These are phyloP conservation scores for Ciona savignyi DNA, from an alignment of 23 tunicate species.

Conservation along the genomic window DNA sequence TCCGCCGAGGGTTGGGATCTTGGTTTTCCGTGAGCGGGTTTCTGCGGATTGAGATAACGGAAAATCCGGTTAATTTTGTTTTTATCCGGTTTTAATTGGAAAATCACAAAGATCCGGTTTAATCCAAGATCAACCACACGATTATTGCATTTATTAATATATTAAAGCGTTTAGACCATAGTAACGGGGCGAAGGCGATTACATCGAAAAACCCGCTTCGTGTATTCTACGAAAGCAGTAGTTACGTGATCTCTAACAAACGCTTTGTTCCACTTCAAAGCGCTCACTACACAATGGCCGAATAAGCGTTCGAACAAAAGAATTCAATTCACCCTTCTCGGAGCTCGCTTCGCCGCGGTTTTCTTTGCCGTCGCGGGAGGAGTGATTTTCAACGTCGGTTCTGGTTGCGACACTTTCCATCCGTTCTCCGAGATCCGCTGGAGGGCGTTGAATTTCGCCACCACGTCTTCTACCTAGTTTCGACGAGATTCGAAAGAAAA, in stretches of 20 bases:
- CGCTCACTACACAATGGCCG: neutral
- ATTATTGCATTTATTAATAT: no score
- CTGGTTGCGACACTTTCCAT: no score
- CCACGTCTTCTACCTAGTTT: conserved; percentile 48
- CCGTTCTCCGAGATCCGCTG: conserved; percentile 4
- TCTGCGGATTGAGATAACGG: neutral
- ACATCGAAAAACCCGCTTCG: no score
- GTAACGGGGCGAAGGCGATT: no score
- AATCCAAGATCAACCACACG: neutral
- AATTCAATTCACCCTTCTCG: neutral
- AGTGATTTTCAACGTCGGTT: neutral
- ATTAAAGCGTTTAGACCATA: no score
- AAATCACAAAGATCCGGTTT: neutral
- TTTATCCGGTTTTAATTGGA: neutral
- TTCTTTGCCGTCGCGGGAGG: neutral
- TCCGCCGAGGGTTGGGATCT: conserved; percentile 23
- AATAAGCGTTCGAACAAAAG: neutral
- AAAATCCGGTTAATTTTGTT: neutral
- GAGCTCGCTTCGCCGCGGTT: neutral
- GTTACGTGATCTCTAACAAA: no score
- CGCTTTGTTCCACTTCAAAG: neutral
- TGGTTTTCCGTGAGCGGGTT: conserved; percentile 4
- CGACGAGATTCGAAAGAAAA: no score
- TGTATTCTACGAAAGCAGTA: no score
- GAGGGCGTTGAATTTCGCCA: conserved; percentile 25